Evolutionary conservation across 2,888 invertebrate genomes (phyloP).

Genomic region (Acleris literana): DNA sequence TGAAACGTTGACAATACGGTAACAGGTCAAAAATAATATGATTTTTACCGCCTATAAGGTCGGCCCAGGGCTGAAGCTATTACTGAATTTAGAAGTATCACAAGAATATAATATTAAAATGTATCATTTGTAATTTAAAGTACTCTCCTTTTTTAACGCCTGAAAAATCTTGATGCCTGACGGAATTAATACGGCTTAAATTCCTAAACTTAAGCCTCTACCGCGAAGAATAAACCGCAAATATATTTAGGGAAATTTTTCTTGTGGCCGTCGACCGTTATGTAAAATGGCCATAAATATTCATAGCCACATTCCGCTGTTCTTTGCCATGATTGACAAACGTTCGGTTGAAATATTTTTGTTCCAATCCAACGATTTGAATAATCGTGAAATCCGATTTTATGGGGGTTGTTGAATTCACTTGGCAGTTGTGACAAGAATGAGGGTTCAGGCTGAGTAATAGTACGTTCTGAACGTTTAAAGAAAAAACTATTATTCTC

Average conservation of each 20-base stretch:
- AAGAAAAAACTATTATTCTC: too few species aligned
- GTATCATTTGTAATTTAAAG: too few species aligned
- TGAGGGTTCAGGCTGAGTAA: too few species aligned
- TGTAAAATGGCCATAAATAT: conserved; percentile 41
- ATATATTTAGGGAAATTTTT: conserved; percentile 42
- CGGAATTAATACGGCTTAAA: neutral
- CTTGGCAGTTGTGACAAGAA: too few species aligned
- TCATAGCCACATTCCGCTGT: conserved; percentile 37
- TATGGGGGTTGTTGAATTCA: neutral
- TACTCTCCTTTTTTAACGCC: neutral
- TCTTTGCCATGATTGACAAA: conserved; percentile 36
- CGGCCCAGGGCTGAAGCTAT: too few species aligned
- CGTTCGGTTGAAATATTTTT: conserved; percentile 27
- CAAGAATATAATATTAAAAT: too few species aligned
- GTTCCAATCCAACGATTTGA: conserved; percentile 8
- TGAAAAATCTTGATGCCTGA: neutral
- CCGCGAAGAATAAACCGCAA: conserved; percentile 34
- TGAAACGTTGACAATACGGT: too few species aligned
- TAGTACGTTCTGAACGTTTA: too few species aligned
- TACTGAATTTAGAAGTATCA: too few species aligned
- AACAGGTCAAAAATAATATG: too few species aligned
- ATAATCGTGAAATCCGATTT: conserved; percentile 3
- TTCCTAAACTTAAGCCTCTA: conserved; percentile 11
- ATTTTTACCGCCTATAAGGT: too few species aligned
- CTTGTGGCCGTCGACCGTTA: conserved; percentile 37